These are phyloP conservation scores for Leptatherina wallacei DNA, from an alignment of 2,797 vertebrate genomes.

Conservation along the genomic window DNA sequence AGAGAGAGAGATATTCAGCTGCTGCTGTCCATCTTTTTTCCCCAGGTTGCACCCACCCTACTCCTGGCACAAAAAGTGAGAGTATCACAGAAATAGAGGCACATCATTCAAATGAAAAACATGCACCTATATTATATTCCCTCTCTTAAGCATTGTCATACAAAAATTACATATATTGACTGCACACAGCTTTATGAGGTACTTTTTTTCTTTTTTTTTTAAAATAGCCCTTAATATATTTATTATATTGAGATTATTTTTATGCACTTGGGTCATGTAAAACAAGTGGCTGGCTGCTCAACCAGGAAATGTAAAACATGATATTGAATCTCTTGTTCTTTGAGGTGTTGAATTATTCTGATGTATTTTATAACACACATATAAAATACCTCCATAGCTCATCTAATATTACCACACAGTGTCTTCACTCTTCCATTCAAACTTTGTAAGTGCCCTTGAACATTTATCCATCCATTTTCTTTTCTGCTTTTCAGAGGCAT, in stretches of 20 bases:
- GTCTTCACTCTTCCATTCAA: no score
- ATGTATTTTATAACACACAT: slow-evolving; percentile 14
- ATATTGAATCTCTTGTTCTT: neutral
- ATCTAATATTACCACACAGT: neutral
- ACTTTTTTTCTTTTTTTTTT: no score
- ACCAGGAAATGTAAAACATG: no score
- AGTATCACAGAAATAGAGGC: slow-evolving; percentile 31
- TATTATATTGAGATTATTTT: slow-evolving; percentile 22
- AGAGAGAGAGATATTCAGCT: slow-evolving; percentile 81
- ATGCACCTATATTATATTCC: neutral
- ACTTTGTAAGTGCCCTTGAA: neutral
- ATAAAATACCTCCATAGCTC: neutral
- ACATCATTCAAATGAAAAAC: slow-evolving; percentile 16
- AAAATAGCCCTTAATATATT: slow-evolving; percentile 17
- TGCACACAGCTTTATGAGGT: no score
- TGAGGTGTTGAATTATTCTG: neutral
- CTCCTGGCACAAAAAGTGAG: slow-evolving; percentile 37
- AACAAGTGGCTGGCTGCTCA: no score
- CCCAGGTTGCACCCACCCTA: slow-evolving; percentile 29
- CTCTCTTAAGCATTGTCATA: neutral
- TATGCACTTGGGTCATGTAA: neutral
- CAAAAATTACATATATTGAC: neutral
- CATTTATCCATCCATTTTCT: neutral
- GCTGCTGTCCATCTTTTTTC: slow-evolving; percentile 80
- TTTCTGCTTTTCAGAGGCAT: neutral